Base-by-base conservation (phyloP, 2,113 vertebrate species). In the Cottus gobio region DNA sequence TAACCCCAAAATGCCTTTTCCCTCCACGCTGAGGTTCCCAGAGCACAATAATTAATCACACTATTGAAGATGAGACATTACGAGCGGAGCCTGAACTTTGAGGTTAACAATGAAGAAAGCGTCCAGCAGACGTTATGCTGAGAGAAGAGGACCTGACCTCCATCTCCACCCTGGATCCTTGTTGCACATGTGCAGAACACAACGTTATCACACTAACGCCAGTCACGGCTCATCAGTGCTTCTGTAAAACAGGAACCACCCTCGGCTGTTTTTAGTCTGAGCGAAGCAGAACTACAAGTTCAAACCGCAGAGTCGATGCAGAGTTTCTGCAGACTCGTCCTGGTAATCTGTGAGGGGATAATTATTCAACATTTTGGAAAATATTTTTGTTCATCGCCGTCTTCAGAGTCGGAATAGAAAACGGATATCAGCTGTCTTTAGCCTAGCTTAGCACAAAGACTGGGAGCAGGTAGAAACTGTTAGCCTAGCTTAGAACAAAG, bases 21-120 rank as follows among this genome's bases (percentile, higher is more conserved):
- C 5, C 71, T 83, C 86, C 79, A 79, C 34, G 7, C 62, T 68
- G 76, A 84, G 74, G 56, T 75, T 71, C 79, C 77, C 71, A 46
- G 52, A 71, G 73, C 63, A 57, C 37, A 74, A 68, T 34, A 71
- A 39, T 18, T 69, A 57, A 39, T 52, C 30, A 31, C 80, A 71
- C 65, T 87, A 79, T 82, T 90, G 64, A 65, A 76, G 37, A 83
- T 52, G 42, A 76, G 28, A 75, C 20, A 50, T 24, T 61, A 4
- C 22, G 11, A 30, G 52, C 37, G 18, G 4, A 72, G 48, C 10
- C 63, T 50, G 85, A 73, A 60, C 36, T 57, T 57, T 70, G 64
- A 48, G 50, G 62, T 4, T 42, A 36, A 69, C 20, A 9, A 71
- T 44, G 70, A 75, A 4, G 30, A 31, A 31, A 31, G 30, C 30